These are phyloP conservation scores for Halcyon senegalensis DNA, from an alignment of 2,113 vertebrate genomes.

Conservation along the genomic window DNA sequence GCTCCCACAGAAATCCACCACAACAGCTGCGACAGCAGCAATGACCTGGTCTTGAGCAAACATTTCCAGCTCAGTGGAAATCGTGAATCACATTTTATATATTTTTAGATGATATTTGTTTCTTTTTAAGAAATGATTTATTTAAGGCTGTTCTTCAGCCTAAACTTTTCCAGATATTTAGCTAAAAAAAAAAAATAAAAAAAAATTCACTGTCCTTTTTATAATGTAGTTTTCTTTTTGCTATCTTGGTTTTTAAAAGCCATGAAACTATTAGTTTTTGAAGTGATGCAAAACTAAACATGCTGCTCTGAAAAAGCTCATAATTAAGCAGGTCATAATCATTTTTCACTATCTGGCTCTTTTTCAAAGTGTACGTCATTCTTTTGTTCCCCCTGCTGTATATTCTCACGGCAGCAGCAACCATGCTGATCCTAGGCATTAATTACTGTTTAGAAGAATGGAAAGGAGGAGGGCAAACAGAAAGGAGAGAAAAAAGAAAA, in stretches of 20 bases:
- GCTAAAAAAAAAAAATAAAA: background rate
- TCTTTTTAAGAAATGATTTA: background rate
- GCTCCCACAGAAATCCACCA: background rate
- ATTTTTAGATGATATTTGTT: background rate
- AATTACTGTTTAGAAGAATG: slow-evolving; percentile 47
- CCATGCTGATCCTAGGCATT: slow-evolving; percentile 38
- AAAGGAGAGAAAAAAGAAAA: background rate
- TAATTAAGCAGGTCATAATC: slow-evolving; percentile 53
- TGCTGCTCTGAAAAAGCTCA: slow-evolving; percentile 18
- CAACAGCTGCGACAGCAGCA: background rate
- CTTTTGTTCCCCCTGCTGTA: slow-evolving; percentile 54
- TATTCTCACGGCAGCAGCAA: slow-evolving; percentile 35
- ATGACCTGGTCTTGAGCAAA: background rate
- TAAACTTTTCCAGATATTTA: background rate
- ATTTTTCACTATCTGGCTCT: slow-evolving; percentile 50
- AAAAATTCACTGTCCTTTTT: rapidly evolving
- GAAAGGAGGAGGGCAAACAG: background rate
- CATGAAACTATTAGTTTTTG: slow-evolving; percentile 5
- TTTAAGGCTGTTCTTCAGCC: slow-evolving; percentile 4
- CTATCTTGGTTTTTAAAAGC: background rate
- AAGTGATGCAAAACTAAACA: slow-evolving; percentile 61
- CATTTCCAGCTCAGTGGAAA: background rate
- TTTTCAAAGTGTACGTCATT: background rate
- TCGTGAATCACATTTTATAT: background rate
- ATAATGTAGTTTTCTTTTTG: background rate